These are phyloP conservation scores for Jacana jacana DNA, from an alignment of 2,113 vertebrate genomes.

Conservation along the genomic window DNA sequence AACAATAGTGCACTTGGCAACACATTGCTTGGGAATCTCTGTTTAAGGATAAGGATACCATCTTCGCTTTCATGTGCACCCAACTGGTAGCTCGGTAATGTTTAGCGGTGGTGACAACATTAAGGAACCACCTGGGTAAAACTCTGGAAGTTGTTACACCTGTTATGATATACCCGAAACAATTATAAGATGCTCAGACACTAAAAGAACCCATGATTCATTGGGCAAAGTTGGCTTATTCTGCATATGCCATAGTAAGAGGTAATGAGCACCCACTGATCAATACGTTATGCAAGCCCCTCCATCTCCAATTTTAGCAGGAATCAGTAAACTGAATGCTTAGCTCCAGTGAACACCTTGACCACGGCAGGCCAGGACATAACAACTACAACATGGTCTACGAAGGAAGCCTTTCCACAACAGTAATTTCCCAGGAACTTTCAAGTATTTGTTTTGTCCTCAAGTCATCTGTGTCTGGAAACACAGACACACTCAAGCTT, in stretches of 20 bases:
- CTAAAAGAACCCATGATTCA: not conserved
- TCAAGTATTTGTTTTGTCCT: not conserved
- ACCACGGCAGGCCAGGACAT: not conserved
- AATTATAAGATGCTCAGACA: not conserved
- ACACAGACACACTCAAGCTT: not conserved
- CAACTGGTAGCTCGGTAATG: not conserved
- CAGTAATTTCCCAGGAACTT: not conserved
- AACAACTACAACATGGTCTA: not conserved
- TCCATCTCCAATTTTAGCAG: not conserved
- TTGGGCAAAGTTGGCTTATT: not conserved
- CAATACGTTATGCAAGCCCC: not conserved
- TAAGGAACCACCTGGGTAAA: not conserved
- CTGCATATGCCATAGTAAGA: not conserved
- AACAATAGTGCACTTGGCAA: not conserved
- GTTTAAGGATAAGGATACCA: not conserved
- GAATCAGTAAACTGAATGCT: not conserved
- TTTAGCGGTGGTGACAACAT: not conserved
- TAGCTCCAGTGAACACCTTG: not conserved
- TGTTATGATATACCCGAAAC: not conserved
- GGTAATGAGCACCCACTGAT: not conserved
- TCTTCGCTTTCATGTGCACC: fast-evolving
- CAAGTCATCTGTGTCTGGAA: not conserved
- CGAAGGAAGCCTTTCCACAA: not conserved
- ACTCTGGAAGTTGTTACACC: not conserved
- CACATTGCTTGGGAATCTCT: not conserved